These are phyloP conservation scores for Fringilla coelebs DNA, from an alignment of 2,797 vertebrate species.

Conservation along the genomic window DNA sequence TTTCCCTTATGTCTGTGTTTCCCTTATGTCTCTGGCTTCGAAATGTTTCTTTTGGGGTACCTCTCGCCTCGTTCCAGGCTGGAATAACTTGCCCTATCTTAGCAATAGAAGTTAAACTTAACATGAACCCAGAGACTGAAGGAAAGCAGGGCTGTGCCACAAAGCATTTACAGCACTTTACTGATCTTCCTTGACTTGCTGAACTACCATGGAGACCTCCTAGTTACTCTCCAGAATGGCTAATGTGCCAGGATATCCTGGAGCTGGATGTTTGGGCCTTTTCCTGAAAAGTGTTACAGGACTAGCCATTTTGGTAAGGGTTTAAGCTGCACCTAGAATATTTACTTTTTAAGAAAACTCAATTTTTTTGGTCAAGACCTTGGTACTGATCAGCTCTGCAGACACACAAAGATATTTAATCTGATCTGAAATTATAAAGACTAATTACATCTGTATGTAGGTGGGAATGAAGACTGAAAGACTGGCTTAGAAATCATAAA, in stretches of 20 bases:
- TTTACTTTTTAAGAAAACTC: neutral
- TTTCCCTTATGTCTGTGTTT: neutral
- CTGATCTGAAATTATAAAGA: neutral
- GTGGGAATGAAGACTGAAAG: neutral
- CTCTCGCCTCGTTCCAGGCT: neutral
- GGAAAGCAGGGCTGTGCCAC: neutral
- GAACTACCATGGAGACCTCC: neutral
- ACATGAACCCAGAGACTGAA: neutral
- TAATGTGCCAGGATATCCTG: neutral
- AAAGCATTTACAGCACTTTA: neutral
- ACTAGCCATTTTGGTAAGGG: neutral
- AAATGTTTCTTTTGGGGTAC: neutral
- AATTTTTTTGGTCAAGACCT: neutral
- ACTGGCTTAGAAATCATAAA: neutral
- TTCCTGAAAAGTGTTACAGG: neutral
- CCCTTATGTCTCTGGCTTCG: neutral
- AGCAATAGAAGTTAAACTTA: neutral
- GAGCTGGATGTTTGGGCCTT: neutral
- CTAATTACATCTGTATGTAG: neutral
- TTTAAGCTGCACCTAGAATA: neutral
- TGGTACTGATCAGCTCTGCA: neutral
- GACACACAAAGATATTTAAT: neutral
- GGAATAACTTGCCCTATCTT: neutral
- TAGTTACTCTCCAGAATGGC: neutral
- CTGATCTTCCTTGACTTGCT: neutral